A percentile compares a stretch with the other conserved stretches of the same genome.
Evolutionary conservation across 2,888 invertebrate species (phyloP).

Genomic region (Chaitophorus viminalis): DNA sequence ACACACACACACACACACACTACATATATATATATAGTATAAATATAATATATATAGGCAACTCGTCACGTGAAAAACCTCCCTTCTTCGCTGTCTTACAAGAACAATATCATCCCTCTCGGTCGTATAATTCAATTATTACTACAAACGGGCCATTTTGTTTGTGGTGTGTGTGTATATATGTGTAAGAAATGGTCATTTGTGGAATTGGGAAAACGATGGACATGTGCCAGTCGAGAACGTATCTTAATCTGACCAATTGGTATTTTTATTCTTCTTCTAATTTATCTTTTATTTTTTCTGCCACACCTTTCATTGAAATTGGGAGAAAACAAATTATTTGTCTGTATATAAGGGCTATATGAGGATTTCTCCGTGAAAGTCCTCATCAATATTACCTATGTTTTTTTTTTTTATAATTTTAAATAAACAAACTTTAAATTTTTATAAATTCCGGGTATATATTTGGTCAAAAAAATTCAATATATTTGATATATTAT

Average conservation of each 20-base stretch:
- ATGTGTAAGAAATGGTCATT: slow-evolving; percentile 18
- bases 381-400: too few relatives aligned
- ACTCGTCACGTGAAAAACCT: slow-evolving; percentile 49
- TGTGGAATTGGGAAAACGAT: slow-evolving; percentile 40
- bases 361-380: too few relatives aligned
- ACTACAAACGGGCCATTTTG: slow-evolving; percentile 12
- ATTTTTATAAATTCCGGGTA: too few relatives aligned
- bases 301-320: slow-evolving; percentile 1
- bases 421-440: too few relatives aligned
- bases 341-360: not conserved
- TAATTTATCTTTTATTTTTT: slow-evolving; percentile 16
- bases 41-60: not conserved
- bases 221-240: slow-evolving; percentile 49
- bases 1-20: not conserved
- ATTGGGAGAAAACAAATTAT: slow-evolving; percentile 6
- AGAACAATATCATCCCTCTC: not conserved
- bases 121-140: slow-evolving; percentile 58
- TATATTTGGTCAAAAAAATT: too few relatives aligned
- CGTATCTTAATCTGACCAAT: not conserved
- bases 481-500: too few relatives aligned
- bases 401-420: too few relatives aligned
- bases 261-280: slow-evolving; percentile 40
- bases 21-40: too few relatives aligned
- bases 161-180: not conserved
- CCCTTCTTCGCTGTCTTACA: not conserved